Conservation (phyloP, 92 coral and sea anemone genomes). For the Epizoanthus stellaris region DNA sequence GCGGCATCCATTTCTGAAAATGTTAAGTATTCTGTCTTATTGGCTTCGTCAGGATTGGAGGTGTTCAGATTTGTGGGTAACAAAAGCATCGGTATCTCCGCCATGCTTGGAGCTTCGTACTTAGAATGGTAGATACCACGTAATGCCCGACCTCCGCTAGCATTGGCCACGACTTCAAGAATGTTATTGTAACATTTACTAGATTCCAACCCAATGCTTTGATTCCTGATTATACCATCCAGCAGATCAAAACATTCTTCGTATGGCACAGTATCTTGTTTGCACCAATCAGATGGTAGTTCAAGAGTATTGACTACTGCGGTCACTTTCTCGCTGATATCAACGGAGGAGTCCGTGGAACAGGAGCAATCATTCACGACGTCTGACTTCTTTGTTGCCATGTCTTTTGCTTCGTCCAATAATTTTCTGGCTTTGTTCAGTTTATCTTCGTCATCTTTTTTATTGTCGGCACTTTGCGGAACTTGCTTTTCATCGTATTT, state of each 20-base stretch:
- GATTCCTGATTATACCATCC: constrained; percentile 21
- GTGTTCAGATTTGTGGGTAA: constrained; percentile 32
- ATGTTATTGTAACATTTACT: constrained; percentile 33
- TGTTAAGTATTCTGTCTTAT: constrained; percentile 48
- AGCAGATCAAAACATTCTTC: constrained; percentile 37
- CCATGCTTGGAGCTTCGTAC: constrained; percentile 34
- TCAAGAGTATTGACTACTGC: constrained; percentile 25
- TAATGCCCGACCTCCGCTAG: constrained; percentile 51
- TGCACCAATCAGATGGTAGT: constrained; percentile 51
- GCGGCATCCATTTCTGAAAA: constrained; percentile 37
- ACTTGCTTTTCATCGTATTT: constrained; percentile 14
- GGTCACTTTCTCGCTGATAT: constrained; percentile 22
- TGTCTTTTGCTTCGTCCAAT: constrained; percentile 45
- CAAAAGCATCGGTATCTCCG: constrained; percentile 27
- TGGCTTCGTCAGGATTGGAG: constrained; percentile 51
- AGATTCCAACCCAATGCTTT: constrained; percentile 37
- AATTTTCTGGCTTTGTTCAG: constrained; percentile 40
- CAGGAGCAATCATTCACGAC: not conserved
- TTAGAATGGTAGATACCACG: constrained; percentile 56
- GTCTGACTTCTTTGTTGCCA: constrained; percentile 26
- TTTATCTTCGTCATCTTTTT: constrained; percentile 23
- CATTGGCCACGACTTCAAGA: constrained; percentile 51
- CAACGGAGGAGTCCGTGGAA: too few relatives aligned
- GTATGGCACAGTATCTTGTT: not conserved
- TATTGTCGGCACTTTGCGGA: not conserved